phyloP scores from a whole-genome alignment of 2,888 invertebrate genomes.

The Hymenopus coronatus region DNA sequence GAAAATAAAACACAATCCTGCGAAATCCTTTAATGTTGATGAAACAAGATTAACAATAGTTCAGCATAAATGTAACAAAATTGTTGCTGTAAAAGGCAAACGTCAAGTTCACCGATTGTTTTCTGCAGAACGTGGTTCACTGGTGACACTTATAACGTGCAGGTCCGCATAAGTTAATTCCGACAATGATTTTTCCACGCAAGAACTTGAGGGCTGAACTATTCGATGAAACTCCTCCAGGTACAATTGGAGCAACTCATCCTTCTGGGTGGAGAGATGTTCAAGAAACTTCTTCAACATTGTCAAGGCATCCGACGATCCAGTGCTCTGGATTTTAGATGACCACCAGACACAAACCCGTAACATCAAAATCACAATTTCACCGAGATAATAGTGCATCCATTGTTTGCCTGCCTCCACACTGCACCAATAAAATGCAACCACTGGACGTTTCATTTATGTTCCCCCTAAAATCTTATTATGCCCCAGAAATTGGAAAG shows the following conservation, averaged over 20 bases:
- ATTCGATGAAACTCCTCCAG: slow-evolving; percentile 40
- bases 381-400: slow-evolving; percentile 18
- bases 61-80: slow-evolving; percentile 26
- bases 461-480: not conserved
- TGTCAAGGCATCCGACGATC: slow-evolving; percentile 31
- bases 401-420: not conserved
- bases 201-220: slow-evolving; percentile 41
- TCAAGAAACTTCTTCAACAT: slow-evolving; percentile 27
- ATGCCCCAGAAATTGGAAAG: not conserved
- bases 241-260: slow-evolving; percentile 38
- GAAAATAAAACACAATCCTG: not conserved
- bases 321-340: slow-evolving; percentile 37
- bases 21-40: slow-evolving; percentile 32
- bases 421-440: slow-evolving; percentile 3
- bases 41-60: slow-evolving; percentile 43
- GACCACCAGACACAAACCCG: slow-evolving; percentile 36
- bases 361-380: slow-evolving; percentile 35
- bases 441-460: slow-evolving; percentile 28
- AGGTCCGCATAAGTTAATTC: slow-evolving; percentile 41
- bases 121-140: slow-evolving; percentile 42
- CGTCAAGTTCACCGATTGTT: slow-evolving; percentile 40
- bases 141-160: slow-evolving; percentile 39
- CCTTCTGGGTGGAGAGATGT: slow-evolving; percentile 37
- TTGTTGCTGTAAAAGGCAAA: slow-evolving; percentile 41
- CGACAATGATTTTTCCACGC: slow-evolving; percentile 42